Evolutionary conservation across 2,797 vertebrate genomes (phyloP).

Genomic region (Lepilemur ruficaudatus): DNA sequence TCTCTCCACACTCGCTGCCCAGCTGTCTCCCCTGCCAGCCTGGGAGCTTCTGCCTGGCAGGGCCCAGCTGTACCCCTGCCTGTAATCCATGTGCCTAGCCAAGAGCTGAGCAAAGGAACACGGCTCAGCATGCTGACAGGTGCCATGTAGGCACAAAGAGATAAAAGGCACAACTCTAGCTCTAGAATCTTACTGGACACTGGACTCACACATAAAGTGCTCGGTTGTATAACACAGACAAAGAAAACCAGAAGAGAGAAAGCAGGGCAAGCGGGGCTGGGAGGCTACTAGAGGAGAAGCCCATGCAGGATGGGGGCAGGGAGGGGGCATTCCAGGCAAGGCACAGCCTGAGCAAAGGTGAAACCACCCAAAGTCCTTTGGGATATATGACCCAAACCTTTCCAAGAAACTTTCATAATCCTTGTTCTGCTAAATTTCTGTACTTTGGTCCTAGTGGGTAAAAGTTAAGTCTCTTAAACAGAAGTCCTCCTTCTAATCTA

Average conservation of each 20-base stretch:
- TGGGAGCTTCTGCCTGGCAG: neutral
- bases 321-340: neutral
- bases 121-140: constrained; percentile 45
- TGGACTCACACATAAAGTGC: constrained; percentile 18
- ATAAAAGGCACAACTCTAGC: constrained; percentile 29
- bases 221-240: neutral
- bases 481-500: constrained; percentile 6
- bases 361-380: constrained; percentile 20
- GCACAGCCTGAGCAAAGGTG: neutral
- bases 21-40: constrained; percentile 44
- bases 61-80: neutral
- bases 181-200: constrained; percentile 16
- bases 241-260: neutral
- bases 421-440: constrained; percentile 36
- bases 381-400: constrained; percentile 12
- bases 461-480: constrained; percentile 57
- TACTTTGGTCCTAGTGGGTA: constrained; percentile 48
- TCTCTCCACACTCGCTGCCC: neutral
- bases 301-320: neutral
- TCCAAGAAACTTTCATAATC: constrained; percentile 65
- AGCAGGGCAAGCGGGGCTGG: neutral
- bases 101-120: constrained; percentile 35
- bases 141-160: constrained; percentile 24
- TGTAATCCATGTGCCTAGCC: constrained; percentile 8
- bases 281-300: neutral